Percentiles rank a stretch among this genome's conserved stretches.
phyloP scores from a whole-genome alignment of 2,797 vertebrate species.

The Urocyon cinereoargenteus region DNA sequence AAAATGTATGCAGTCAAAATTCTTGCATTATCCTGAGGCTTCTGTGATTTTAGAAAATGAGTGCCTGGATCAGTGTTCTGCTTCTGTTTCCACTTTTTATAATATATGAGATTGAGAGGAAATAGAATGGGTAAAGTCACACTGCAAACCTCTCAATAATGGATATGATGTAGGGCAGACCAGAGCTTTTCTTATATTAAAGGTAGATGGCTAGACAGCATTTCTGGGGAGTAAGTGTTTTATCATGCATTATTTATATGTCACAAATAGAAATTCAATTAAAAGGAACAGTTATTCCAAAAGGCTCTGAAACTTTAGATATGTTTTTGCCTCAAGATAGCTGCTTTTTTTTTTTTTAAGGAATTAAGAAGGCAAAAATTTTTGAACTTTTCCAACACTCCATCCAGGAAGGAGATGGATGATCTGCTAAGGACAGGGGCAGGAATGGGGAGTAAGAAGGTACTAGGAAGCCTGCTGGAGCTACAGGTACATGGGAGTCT shows the following conservation, averaged over 20 bases:
- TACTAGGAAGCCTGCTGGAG: not conserved
- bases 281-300: constrained; percentile 16
- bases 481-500: not conserved
- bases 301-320: not conserved
- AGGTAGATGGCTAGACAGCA: not conserved
- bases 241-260: not conserved
- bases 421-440: not conserved
- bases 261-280: constrained; percentile 17
- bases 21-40: not conserved
- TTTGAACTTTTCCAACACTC: not conserved
- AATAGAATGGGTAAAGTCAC: not conserved
- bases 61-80: not conserved
- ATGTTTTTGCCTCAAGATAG: not conserved
- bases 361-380: not conserved
- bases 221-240: not conserved
- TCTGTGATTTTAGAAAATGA: not conserved
- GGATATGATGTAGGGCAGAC: not conserved
- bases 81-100: not conserved
- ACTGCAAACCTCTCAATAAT: not conserved
- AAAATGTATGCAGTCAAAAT: not conserved
- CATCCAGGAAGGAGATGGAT: not conserved
- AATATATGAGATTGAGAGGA: not conserved
- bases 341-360: not conserved
- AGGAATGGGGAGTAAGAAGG: not conserved
- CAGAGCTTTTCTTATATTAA: not conserved